A percentile compares a stretch with the other conserved stretches of the same genome.
These are phyloP conservation scores for Drosophila nigrodunni DNA, from an alignment of 1,140 invertebrate genomes.

Conservation along the genomic window DNA sequence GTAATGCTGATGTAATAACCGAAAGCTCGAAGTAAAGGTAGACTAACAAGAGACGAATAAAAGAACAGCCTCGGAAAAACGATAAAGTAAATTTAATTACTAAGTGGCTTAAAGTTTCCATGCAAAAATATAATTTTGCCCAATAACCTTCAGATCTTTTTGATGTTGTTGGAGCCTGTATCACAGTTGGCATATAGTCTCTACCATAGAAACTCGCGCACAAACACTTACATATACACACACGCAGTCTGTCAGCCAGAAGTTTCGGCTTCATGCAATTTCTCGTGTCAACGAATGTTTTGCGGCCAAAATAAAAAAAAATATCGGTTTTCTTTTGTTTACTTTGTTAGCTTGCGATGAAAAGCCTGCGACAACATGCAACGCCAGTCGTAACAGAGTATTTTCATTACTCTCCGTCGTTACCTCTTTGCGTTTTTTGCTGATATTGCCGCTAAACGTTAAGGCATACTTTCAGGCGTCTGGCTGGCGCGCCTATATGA, in stretches of 20 bases:
- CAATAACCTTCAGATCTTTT: conserved; percentile 65
- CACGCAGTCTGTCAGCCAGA: conserved; percentile 12
- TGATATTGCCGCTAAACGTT: conserved; percentile 78
- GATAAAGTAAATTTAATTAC: conserved; percentile 10
- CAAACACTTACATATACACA: conserved; percentile 4
- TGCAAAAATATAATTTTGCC: conserved; percentile 65
- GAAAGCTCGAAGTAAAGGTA: no score
- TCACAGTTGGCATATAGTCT: conserved; percentile 44
- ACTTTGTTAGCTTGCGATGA: conserved; percentile 41
- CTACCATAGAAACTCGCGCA: neutral
- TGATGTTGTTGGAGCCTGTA: conserved; percentile 36
- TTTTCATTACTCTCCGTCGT: neutral
- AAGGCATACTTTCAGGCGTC: conserved; percentile 80
- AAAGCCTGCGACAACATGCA: conserved; percentile 72
- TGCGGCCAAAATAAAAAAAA: conserved; percentile 56
- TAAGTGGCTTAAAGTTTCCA: conserved; percentile 72
- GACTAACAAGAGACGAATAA: no score
- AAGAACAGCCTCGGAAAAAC: no score
- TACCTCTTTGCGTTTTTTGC: conserved; percentile 59
- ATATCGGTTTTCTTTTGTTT: conserved; percentile 68
- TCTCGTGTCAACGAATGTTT: conserved; percentile 78
- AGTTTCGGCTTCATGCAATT: conserved; percentile 62
- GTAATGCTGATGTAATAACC: no score
- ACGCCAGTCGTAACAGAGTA: conserved; percentile 38
- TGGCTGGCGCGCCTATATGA: conserved; percentile 78